Base-by-base conservation (phyloP, 2,888 invertebrate genomes). In the Caenorhabditis afra region DNA sequence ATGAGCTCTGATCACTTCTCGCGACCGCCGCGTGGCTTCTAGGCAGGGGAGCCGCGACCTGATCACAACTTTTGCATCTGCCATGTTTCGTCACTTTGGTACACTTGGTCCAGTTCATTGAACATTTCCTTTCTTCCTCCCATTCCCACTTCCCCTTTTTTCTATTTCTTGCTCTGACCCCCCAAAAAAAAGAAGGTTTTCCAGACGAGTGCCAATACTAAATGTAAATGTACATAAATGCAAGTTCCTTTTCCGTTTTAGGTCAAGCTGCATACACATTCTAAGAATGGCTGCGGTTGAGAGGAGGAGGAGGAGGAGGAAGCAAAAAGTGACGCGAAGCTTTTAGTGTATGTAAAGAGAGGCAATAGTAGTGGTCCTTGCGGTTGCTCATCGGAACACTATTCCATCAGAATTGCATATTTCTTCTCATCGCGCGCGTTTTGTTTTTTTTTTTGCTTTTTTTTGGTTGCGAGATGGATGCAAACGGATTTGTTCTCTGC, bases 1-100 rank as follows among this genome's bases (percentile, higher is more conserved):
- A 55, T 59, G 68, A 59, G 68, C 68, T 68, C 52, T 68, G 68
- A 23, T 68, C 68, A 45, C 59, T 52, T 68, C 29, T 11, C 53
- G 16, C 39, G 58, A 59, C 68, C 67, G 67, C 67, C 58, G 57
- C 66, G 50, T 1, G 50, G 50, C 39, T 58, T n/a, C n/a, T 44
- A n/a, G 3, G n/a, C n/a, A n/a, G 3, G 44, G 44, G 44, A 3
- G 29, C 41, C 7, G 41, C 12, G 12, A 14, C 41, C 12, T 14
- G 59, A 59, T 58, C 58, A 50, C 16, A 55, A 66, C 44, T 20
- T 53, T 52, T 59, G 8, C 59, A 59, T 50, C 68, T 68, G 59
- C 57, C 44, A 11, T 41, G 37, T 16, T 20, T 39, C 67, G 58
- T 67, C 67, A 67, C 41, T 16, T 10, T 16, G 7, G 45, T 23